phyloP scores from a whole-genome alignment of 30 jellyfish, hydroid and myxozoan genomes.

The Aurelia aurita complex sp. Pacific region DNA sequence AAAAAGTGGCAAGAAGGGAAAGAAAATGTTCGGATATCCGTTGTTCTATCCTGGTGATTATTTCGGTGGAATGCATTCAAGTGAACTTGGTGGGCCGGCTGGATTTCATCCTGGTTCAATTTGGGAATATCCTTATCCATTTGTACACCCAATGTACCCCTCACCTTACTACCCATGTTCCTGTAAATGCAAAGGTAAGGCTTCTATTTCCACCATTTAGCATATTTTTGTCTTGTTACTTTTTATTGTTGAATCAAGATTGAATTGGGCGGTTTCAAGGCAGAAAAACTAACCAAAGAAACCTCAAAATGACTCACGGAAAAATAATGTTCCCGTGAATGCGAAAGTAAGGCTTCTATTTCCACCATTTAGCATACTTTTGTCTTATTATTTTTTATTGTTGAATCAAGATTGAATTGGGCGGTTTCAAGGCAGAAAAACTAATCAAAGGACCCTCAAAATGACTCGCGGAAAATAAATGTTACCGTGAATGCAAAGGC shows the following conservation, averaged over 20 bases:
- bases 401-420: no score
- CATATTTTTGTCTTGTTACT: neutral
- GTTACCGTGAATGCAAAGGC: slow-evolving; percentile 46
- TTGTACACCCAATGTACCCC: slow-evolving; percentile 89
- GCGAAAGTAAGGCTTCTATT: slow-evolving; percentile 36
- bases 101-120: slow-evolving; percentile 88
- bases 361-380: neutral
- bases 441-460: no score
- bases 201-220: neutral
- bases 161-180: slow-evolving; percentile 39
- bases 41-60: slow-evolving; percentile 54
- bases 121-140: slow-evolving; percentile 98
- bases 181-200: slow-evolving; percentile 59
- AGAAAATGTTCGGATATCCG: slow-evolving; percentile 34
- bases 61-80: slow-evolving; percentile 28
- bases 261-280: no score
- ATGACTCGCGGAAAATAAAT: neutral
- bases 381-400: neutral
- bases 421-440: no score
- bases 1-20: slow-evolving; percentile 19
- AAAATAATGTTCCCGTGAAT: slow-evolving; percentile 14
- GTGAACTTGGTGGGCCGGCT: slow-evolving; percentile 59
- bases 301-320: no score
- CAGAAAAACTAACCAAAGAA: no score
- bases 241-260: no score